phyloP scores from a whole-genome alignment of 2,888 invertebrate genomes.

The Ornithoptera alexandrae region DNA sequence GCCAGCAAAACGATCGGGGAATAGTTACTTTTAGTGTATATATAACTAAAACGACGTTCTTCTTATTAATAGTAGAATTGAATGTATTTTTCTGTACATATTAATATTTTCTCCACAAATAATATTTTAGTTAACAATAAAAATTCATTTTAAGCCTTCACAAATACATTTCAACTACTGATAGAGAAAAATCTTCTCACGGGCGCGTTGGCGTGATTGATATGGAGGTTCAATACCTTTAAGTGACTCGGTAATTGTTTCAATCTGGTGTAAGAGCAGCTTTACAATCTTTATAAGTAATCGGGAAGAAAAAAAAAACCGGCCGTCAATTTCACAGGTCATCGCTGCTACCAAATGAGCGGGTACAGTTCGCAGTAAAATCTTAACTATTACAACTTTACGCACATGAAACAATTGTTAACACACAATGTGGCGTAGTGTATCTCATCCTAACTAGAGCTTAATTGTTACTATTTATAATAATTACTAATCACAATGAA shows the following conservation, averaged over 20 bases:
- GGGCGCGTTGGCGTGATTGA: slow-evolving; percentile 2
- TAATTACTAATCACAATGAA: too few species aligned
- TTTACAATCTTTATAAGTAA: slow-evolving; percentile 25
- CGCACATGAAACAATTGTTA: neutral
- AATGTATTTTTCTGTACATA: too few species aligned
- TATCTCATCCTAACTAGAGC: too few species aligned
- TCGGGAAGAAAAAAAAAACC: slow-evolving; percentile 28
- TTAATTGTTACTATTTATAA: too few species aligned
- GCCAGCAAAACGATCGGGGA: too few species aligned
- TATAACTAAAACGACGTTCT: too few species aligned
- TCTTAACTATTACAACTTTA: neutral
- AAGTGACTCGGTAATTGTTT: slow-evolving; percentile 25
- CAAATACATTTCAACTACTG: neutral
- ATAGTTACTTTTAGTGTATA: too few species aligned
- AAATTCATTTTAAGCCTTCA: neutral
- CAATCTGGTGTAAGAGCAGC: slow-evolving; percentile 22
- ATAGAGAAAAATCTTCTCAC: slow-evolving; percentile 8
- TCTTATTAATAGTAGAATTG: too few species aligned
- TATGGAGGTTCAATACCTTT: slow-evolving; percentile 14
- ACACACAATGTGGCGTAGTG: too few species aligned
- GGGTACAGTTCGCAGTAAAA: slow-evolving; percentile 20
- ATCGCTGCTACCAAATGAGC: slow-evolving; percentile 25
- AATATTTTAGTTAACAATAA: too few species aligned
- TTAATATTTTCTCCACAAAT: too few species aligned
- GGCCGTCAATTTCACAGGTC: slow-evolving; percentile 28